Evolutionary conservation across 2,113 vertebrate genomes (phyloP), one percentile per base, ranked within the genome.

Genomic region (Cyprinodon brontotheroides): DNA sequence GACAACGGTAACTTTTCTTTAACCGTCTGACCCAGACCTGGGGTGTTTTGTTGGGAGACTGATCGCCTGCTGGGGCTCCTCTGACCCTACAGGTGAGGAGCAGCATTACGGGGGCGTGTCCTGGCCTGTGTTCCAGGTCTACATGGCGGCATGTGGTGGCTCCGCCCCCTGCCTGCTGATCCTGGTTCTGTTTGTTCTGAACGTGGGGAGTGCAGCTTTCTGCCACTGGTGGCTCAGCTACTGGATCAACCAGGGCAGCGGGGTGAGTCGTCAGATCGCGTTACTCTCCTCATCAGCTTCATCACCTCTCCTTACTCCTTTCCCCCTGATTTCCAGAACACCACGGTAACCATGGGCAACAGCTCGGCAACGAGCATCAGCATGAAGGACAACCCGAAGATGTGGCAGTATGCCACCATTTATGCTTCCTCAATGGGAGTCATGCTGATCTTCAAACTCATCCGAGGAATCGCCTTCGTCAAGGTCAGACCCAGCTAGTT

Each of bases 151-250:
- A 22, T 96, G 95, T 4, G 97, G 97, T 62, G 97, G 97, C 3
- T 94, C 94, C 11, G 77, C 95, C 62, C 95, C 95, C 0, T 97
- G 96, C 85, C 91, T 97, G 3, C 53, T 96, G 83, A 96, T 98
- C 78, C 94, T 97, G 90, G 82, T 89, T 0, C 93, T 98, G 22
- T 98, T 98, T 62, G 84, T 97, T 70, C 86, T 98, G 65, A 98
- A 97, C 3, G 95, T 98, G 91, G 97, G 97, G 77, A 98, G 96
- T 79, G 96, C 94, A 0, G 94, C 97, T 66, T 98, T 98, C 83
- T 98, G 96, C 89, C 97, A 96, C 72, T 98, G 96, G 96, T 98
- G 97, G 97, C 87, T 98, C 75, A 96, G 97, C 86, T 98, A 96
- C 91, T 98, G 97, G 97, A 97, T 98, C 93, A 98, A 97, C 70